phyloP scores from a whole-genome alignment of 92 coral and sea anemone species.

The Heliopora coerulea region DNA sequence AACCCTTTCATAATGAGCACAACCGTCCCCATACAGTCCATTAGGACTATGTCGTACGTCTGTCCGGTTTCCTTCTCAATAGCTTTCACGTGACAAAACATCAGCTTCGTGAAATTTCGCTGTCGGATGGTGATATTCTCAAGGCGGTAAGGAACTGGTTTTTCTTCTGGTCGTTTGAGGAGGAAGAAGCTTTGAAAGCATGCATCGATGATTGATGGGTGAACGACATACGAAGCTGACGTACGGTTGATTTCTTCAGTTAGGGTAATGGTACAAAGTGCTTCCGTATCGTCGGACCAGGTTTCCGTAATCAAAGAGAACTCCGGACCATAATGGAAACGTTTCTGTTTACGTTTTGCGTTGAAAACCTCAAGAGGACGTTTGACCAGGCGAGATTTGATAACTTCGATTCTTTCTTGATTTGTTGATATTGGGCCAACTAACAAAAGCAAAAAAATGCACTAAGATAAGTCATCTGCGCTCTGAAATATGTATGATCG shows the following conservation, averaged over 20 bases:
- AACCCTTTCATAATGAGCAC: constrained; percentile 52
- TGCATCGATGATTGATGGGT: constrained; percentile 84
- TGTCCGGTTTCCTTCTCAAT: constrained; percentile 11
- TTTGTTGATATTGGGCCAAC: background rate
- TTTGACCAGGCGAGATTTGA: constrained; percentile 42
- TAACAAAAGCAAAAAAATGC: background rate
- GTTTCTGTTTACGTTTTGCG: constrained; percentile 50
- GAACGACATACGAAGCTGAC: constrained; percentile 58
- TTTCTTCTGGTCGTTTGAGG: constrained; percentile 12
- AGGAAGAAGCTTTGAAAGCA: constrained; percentile 76
- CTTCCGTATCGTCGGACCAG: constrained; percentile 66
- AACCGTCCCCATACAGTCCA: constrained; percentile 51
- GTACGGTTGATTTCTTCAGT: constrained; percentile 43
- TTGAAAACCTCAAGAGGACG: constrained; percentile 59
- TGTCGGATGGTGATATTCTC: background rate
- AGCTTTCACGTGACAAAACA: constrained; percentile 64
- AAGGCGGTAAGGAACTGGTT: constrained; percentile 26
- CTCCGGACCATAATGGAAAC: constrained; percentile 74
- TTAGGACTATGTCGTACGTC: constrained; percentile 50
- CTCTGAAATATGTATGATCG: too few relatives aligned
- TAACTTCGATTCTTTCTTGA: background rate
- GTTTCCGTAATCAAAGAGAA: constrained; percentile 63
- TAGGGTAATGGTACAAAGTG: constrained; percentile 59
- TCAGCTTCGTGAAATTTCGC: constrained; percentile 20
- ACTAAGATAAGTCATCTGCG: too few relatives aligned